Base-by-base conservation (phyloP, 1,140 invertebrate species). In the Papilio aristodemus region DNA sequence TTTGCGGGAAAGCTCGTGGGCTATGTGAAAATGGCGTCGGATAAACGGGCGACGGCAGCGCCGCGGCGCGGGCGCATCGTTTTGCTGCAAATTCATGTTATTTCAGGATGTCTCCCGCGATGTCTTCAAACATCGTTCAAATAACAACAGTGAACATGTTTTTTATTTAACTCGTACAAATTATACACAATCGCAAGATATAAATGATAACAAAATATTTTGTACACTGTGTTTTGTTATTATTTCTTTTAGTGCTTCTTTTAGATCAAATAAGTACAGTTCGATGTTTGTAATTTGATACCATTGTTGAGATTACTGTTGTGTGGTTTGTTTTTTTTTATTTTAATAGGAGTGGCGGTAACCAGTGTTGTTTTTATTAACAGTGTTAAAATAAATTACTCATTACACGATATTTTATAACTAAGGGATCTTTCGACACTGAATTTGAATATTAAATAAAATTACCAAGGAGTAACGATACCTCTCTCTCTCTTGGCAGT, bases 71-170 rank as follows among this genome's bases (percentile, higher is more conserved):
- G 72, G 84, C 84, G 86, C 87, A 81, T 76, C 80, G 80, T 71
- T 64, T 73, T 76, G 79, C 79, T 86, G 86, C 84, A 86, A 90
- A 86, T 84, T 84, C 79, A 84, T 86, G 86, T 91, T 91, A 90
- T 90, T 91, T 90, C 89, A 91, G 87, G 87, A 90, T 84, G 86
- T 82, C 89, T 91, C 89, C 89, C 89, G 89, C 87, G 86, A 84
- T 81, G 87, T 88, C 86, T 91, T 89, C 73, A 87, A 89, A 87
- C 86, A 82, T 79, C 72, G 80, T 78, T 71, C 63, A 50, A 74
- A 73, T 67, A 76, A 76, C 70, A 71, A 70, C 71, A 74, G 70
- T 70, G 72, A 74, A 62, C 39, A 54, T 72, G 70, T 67, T 67
- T 50, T 19, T 67, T 39, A 32, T 32, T 69, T 58, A 57, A 67